Evolutionary conservation across 2,797 vertebrate genomes (phyloP), one percentile per base, ranked within the genome.

Genomic region (Sebastes iracundus): DNA sequence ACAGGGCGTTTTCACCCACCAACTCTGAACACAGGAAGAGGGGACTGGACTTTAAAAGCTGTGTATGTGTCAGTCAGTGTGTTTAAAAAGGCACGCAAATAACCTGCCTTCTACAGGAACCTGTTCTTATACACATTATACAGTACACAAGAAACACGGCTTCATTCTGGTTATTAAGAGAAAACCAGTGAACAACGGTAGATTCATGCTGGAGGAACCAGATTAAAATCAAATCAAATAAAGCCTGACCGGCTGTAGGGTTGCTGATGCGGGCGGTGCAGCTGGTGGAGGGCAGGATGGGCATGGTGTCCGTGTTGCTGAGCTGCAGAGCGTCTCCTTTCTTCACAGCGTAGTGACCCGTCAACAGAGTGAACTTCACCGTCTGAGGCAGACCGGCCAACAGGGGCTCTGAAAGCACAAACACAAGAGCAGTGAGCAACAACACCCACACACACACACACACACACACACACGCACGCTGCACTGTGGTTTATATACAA

Each of bases 321-420:
- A 99, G 96, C 94, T 99, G 99, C 77, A 99, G 93, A 49, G 97
- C 94, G 55, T 99, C 99, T 6, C 98, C 98, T 0, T 95, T 96
- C 94, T 97, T 99, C 87, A 99, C 90, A 4, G 92, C 76, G 71
- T 99, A 99, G 94, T 99, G 97, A 67, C 99, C 99, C 2, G 97
- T 99, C 66, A 97, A 91, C 77, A 99, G 95, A 1, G 97, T 98
- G 94, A 99, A 99, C 94, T 97, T 97, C 78, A 99, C 96, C 85
- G 93, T 96, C 96, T 99, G 99, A 76, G 98, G 97, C 88, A 99
- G 96, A 70, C 99, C 99, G 16, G 98, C 98, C 94, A 99, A 92
- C 87, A 99, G 97, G 13, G 96, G 96, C 72, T 99, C 98, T 99
- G 92, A 90, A 88, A 87, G 89, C 53, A 87, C 27, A 77, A 13